phyloP scores from a whole-genome alignment of 2,113 vertebrate species.

The Potamarius usumacintae region DNA sequence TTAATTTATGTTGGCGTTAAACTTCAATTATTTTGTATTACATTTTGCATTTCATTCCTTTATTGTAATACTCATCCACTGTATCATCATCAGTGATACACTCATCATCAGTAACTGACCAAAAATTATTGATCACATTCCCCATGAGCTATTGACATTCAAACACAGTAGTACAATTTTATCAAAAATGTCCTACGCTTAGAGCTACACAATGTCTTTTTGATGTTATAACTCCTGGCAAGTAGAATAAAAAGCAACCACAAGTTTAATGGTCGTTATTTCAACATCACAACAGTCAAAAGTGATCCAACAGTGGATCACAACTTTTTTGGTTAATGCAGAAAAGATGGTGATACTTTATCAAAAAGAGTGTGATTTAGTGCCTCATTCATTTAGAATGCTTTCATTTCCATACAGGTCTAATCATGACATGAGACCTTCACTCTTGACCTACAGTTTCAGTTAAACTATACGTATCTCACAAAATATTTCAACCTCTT shows the following conservation, averaged over 20 bases:
- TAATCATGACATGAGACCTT: not conserved
- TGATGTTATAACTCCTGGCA: not conserved
- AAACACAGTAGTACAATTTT: constrained; percentile 27
- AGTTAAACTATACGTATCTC: not conserved
- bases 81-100: not conserved
- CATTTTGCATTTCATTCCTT: not conserved
- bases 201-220: not conserved
- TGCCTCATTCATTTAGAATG: not conserved
- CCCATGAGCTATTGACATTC: not conserved
- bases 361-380: not conserved
- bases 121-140: constrained; percentile 6
- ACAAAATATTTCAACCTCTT: constrained; percentile 9
- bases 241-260: not conserved
- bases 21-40: not conserved
- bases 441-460: not conserved
- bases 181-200: constrained; percentile 17
- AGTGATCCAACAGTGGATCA: not conserved
- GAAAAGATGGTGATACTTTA: not conserved
- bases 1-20: not conserved
- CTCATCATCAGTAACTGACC: not conserved
- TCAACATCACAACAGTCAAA: not conserved
- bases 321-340: not conserved
- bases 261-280: not conserved
- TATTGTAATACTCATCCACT: not conserved
- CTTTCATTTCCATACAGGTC: not conserved